Evolutionary conservation across 1,140 invertebrate genomes (phyloP).

Genomic region (Trichomalopsis sarcophagae): DNA sequence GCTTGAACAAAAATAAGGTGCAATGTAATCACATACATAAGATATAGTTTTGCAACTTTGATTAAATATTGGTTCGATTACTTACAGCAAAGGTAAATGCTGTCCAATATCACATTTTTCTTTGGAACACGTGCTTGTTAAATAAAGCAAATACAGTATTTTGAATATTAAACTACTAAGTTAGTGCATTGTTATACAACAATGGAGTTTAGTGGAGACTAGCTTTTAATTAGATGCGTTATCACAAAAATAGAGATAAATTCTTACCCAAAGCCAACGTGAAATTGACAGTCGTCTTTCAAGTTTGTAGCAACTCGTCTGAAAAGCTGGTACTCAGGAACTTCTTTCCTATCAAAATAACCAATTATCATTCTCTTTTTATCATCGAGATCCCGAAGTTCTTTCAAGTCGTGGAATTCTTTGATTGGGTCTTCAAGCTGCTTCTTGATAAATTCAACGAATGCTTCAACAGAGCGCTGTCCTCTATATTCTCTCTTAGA

Average conservation of each 20-base stretch:
- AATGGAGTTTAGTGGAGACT: background rate
- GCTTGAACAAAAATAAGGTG: background rate
- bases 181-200: slow-evolving; percentile 16
- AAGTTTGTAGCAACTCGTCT: slow-evolving; percentile 89
- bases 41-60: background rate
- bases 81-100: slow-evolving; percentile 70
- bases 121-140: slow-evolving; percentile 71
- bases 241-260: slow-evolving; percentile 19
- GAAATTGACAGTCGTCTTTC: slow-evolving; percentile 97
- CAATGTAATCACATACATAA: background rate
- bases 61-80: slow-evolving; percentile 55
- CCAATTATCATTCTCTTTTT: slow-evolving; percentile 95
- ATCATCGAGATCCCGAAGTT: slow-evolving; percentile 87
- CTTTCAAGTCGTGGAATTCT: slow-evolving; percentile 84
- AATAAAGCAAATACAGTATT: slow-evolving; percentile 58
- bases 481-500: slow-evolving; percentile 96
- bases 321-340: slow-evolving; percentile 87
- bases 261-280: slow-evolving; percentile 92
- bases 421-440: slow-evolving; percentile 93
- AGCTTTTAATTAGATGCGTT: slow-evolving; percentile 10
- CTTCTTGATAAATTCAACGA: slow-evolving; percentile 90
- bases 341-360: slow-evolving; percentile 91
- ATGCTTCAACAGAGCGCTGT: slow-evolving; percentile 88
- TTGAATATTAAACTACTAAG: slow-evolving; percentile 21
- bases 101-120: slow-evolving; percentile 72